Percentiles rank a stretch among this genome's conserved stretches.
phyloP scores from a whole-genome alignment of 2,113 vertebrate species.

The Climacteris rufus region DNA sequence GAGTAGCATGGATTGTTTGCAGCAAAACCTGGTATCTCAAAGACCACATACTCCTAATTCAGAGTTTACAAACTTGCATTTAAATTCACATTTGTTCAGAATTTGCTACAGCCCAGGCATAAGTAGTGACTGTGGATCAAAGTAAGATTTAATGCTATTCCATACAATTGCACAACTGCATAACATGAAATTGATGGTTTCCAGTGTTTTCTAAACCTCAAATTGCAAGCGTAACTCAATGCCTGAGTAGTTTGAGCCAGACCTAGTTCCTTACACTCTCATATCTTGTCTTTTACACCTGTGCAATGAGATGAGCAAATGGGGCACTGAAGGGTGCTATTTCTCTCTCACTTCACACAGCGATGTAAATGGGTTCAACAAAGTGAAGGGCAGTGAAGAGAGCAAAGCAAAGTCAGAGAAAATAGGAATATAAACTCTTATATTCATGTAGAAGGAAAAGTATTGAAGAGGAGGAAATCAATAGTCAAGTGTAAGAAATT shows the following conservation, averaged over 20 bases:
- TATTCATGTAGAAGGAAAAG: neutral
- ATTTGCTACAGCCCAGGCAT: neutral
- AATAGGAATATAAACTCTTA: neutral
- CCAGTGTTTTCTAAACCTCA: neutral
- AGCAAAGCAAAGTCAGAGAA: neutral
- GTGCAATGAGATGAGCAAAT: neutral
- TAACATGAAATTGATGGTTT: neutral
- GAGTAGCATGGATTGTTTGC: neutral
- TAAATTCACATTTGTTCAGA: neutral
- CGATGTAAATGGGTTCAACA: slow-evolving; percentile 12
- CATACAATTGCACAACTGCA: neutral
- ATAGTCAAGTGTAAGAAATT: neutral
- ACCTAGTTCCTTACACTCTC: neutral
- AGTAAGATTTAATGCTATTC: neutral
- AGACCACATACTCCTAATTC: neutral
- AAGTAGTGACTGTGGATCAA: neutral
- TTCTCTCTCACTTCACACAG: neutral
- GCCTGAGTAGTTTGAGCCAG: neutral
- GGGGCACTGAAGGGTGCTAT: neutral
- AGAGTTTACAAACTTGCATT: neutral
- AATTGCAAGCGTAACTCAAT: neutral
- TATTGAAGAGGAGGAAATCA: neutral
- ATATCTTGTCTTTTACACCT: neutral
- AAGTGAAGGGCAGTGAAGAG: neutral
- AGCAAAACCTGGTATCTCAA: neutral